Evolutionary conservation across 1,140 invertebrate species (phyloP), one percentile per base, ranked within the genome.

Genomic region (Drosophila pallidifrons): DNA sequence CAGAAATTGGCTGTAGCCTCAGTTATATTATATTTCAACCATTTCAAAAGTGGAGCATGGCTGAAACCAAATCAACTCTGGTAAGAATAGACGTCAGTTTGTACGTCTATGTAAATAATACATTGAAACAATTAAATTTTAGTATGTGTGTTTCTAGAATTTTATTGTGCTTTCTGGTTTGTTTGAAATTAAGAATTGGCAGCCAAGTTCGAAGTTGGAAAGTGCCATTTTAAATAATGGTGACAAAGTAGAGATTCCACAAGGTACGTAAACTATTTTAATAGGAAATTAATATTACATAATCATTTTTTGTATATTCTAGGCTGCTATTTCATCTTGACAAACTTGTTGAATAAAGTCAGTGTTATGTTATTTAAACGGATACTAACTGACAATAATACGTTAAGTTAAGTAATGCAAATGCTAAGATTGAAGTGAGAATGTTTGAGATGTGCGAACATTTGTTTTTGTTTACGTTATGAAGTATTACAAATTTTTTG

Each of bases 191-290:
- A 49, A 79, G 5, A 55, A 28, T 1, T 0, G 38, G 51, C 0
- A 57, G 67, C 5, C 30, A 32, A 45, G 7, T 10, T 2, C 2
- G 15, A 7, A 13, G 3, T 13, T 11, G 1, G 68, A 71, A 16
- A 6, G 47, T 3, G 10, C 15, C 3, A 41, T 57, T 1, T 15
- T 91, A 35, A 64, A 68, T 20, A n/a, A 60, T 1, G 88, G 88
- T 1, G 88, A 91, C 43, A 74, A 91, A 66, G 47, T 86, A 5
- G 76, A 91, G 16, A 73, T 91, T n/a, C 65, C 75, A 15, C 74
- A 65, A 13, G 81, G 88, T 88, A 71, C 54, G 47, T 41, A 28
- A 10, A 32, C 2, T 30, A 7, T n/a, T 3, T 16, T 10, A 20
- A 11, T 16, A 32, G 10, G 1, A 20, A 10, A 1, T 38, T 28